Evolutionary conservation across 2,797 vertebrate species (phyloP).

Genomic region (Amazonetta brasiliensis): DNA sequence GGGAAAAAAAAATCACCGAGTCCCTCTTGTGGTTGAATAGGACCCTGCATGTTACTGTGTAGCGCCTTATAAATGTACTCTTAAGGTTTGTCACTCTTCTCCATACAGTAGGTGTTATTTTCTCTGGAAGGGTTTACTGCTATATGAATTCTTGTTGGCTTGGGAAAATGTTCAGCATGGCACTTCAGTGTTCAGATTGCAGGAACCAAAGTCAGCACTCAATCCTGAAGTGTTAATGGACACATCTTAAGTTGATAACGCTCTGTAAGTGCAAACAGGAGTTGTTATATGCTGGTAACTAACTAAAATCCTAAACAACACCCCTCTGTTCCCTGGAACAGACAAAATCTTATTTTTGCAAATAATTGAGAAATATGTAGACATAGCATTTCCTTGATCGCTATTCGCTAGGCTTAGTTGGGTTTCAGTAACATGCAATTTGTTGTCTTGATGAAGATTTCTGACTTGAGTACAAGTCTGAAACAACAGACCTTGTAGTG

Average conservation of each 20-base stretch:
- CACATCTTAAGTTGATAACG: background rate
- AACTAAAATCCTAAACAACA: background rate
- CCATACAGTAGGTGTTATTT: background rate
- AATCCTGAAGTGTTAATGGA: background rate
- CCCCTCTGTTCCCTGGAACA: background rate
- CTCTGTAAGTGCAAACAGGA: background rate
- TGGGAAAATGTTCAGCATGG: background rate
- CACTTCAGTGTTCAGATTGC: background rate
- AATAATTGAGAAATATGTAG: background rate
- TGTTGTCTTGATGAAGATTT: background rate
- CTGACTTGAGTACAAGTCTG: background rate
- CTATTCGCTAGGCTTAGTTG: background rate
- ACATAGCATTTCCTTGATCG: background rate
- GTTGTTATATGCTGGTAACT: background rate
- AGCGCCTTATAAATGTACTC: background rate
- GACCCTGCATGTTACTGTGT: background rate
- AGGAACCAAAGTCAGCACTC: background rate
- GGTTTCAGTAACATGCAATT: background rate
- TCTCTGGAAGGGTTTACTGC: background rate
- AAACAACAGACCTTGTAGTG: background rate
- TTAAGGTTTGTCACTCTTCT: background rate
- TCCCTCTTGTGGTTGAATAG: slow-evolving; percentile 48
- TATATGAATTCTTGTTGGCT: background rate
- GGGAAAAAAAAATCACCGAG: background rate
- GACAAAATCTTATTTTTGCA: background rate